Conservation (phyloP, 2,113 vertebrate species). For the Pogonocichla stellata region DNA sequence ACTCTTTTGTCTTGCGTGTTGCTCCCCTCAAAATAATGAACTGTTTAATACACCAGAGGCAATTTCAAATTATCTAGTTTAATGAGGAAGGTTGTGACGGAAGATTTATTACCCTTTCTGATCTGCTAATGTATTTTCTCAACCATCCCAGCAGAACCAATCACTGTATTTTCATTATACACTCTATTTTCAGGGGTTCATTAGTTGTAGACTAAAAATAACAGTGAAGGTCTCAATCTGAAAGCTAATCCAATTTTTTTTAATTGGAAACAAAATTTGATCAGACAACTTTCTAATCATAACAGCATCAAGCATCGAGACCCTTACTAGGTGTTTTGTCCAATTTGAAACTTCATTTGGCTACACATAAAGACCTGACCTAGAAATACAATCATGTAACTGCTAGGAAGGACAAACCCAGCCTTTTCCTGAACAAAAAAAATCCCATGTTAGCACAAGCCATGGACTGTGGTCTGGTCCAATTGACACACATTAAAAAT, state of each 20-base stretch:
- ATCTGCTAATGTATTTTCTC: slow-evolving; percentile 61
- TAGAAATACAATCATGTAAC: neutral
- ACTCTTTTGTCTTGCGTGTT: slow-evolving; percentile 42
- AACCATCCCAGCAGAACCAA: slow-evolving; percentile 55
- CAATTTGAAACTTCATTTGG: slow-evolving; percentile 17
- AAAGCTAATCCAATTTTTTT: slow-evolving; percentile 51
- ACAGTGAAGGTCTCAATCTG: slow-evolving; percentile 3
- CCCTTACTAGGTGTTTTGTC: slow-evolving; percentile 18
- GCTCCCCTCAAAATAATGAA: slow-evolving; percentile 61
- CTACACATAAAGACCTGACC: slow-evolving; percentile 26
- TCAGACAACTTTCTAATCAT: slow-evolving; percentile 56
- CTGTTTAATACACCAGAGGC: slow-evolving; percentile 70
- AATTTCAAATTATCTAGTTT: slow-evolving; percentile 67
- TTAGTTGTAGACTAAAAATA: slow-evolving; percentile 63
- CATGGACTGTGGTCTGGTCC: neutral
- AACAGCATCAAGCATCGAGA: slow-evolving; percentile 14
- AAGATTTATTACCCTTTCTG: slow-evolving; percentile 66
- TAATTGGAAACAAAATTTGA: slow-evolving; percentile 61
- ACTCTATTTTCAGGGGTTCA: slow-evolving; percentile 64
- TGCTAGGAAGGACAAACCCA: neutral
- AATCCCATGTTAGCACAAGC: neutral
- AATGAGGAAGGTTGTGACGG: slow-evolving; percentile 62
- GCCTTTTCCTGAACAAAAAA: neutral
- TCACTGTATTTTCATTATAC: slow-evolving; percentile 33
- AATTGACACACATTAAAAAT: neutral